Base-by-base conservation (phyloP, 2,888 invertebrate genomes). In the Acrobasis repandana region DNA sequence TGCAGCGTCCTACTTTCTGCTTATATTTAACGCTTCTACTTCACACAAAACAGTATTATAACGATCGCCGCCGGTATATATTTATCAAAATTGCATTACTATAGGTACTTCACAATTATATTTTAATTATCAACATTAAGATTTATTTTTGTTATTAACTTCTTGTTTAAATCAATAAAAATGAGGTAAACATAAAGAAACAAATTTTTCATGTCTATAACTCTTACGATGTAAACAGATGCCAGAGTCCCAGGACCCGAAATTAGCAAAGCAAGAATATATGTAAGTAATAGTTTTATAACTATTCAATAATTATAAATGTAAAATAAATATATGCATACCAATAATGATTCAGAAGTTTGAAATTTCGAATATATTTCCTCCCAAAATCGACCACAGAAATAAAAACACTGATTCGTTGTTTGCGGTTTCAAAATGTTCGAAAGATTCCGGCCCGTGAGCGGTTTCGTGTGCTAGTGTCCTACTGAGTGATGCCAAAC, bases 401-500 rank as follows among this genome's bases (percentile, higher is more conserved):
- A 18, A 14, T 33, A 38, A 51, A 36, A 50, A 49, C 59, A 59
- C 59, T 28, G 18, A 38, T 20, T 58, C 50, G 50, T 49, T 36
- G 43, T 18, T 1, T 47, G 47, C 49, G 49, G 28, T 33, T 51
- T 61, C 58, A 38, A 52, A 38, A 46, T 52, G 52, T 56, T 54
- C 63, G 59, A 20, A 59, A 61, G 63, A 61, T 54, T 54, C 54
- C 58, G 71, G 71, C 67, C 70, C 65, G 69, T 79, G 76, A 68
- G 71, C 74, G 75, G 73, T 68, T 74, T 75, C 80, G 80, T 75
- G 75, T 70, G 77, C 81, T 74, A 81, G 72, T 79, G 83, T 77
- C 79, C 82, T 73, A 82, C 79, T 80, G 80, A 70, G 71, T 70
- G 82, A 81, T 86, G 86, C 86, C 88, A 87, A 88, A 75, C 80